phyloP scores from a whole-genome alignment of 2,888 invertebrate species.

The Didymodactylos carnosus region DNA sequence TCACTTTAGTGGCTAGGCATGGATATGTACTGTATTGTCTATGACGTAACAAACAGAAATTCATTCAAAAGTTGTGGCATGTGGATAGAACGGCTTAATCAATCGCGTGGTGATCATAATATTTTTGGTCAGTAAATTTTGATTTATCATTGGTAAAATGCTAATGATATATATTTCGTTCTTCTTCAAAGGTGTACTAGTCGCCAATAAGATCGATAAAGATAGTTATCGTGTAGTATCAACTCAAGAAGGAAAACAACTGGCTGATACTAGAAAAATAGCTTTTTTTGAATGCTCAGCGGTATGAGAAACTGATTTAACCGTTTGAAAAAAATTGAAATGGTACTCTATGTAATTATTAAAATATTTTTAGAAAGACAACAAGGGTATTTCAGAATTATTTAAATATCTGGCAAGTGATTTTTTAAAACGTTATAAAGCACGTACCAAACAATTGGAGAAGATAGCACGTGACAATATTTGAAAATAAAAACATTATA shows the following conservation, averaged over 20 bases:
- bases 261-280: slow-evolving; percentile 8
- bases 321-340: no score
- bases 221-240: neutral
- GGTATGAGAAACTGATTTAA: neutral
- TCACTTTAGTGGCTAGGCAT: slow-evolving; percentile 4
- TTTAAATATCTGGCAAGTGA: slow-evolving; percentile 12
- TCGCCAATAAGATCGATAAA: slow-evolving; percentile 9
- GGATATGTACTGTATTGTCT: slow-evolving; percentile 10
- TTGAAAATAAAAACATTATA: no score
- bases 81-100: neutral
- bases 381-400: slow-evolving; percentile 1
- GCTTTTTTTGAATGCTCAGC: slow-evolving; percentile 13
- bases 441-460: neutral
- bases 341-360: neutral
- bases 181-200: neutral
- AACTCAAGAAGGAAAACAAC: slow-evolving; percentile 1
- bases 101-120: neutral
- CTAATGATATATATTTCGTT: no score
- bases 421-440: slow-evolving; percentile 1
- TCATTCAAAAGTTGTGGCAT: slow-evolving; percentile 6
- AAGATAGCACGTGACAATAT: neutral
- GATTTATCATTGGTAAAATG: no score
- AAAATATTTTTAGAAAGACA: slow-evolving; percentile 14
- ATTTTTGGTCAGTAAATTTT: neutral
- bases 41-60: slow-evolving; percentile 7